Evolutionary conservation across 2,797 vertebrate genomes (phyloP).

Genomic region (Ibycter americanus): DNA sequence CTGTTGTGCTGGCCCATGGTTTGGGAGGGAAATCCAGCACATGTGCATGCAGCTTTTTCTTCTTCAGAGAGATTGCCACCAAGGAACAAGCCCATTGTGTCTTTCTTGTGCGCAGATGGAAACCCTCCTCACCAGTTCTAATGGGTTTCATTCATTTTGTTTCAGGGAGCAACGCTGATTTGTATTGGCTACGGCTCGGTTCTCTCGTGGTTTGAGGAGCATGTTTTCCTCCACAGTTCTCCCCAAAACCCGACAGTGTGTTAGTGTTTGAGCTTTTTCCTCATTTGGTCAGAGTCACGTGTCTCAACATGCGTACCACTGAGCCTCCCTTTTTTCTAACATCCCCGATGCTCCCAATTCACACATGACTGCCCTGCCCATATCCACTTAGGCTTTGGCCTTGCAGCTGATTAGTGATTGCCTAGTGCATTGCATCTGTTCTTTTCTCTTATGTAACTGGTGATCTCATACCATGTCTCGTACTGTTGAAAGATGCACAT

Average conservation of each 20-base stretch:
- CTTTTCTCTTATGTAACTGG: not conserved
- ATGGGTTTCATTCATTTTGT: not conserved
- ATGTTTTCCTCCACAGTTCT: not conserved
- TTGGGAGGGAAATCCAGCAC: no score
- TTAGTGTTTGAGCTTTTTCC: not conserved
- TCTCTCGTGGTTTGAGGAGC: not conserved
- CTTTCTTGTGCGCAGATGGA: not conserved
- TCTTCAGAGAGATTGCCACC: not conserved
- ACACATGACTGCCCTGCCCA: not conserved
- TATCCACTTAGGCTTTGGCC: not conserved
- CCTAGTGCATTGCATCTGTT: not conserved
- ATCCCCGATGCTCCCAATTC: not conserved
- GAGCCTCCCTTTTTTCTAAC: not conserved
- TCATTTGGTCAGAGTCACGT: fast-evolving
- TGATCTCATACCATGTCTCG: not conserved
- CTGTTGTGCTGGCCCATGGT: not conserved
- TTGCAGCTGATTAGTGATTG: not conserved
- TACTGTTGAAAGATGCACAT: not conserved
- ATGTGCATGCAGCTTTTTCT: fast-evolving
- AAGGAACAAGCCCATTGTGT: not conserved
- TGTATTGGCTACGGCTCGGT: not conserved
- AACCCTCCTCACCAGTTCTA: not conserved
- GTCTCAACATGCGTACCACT: not conserved
- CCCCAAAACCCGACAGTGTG: not conserved
- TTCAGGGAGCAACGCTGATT: not conserved